A percentile compares a stretch with the other conserved stretches of the same genome.
Evolutionary conservation across 2,888 invertebrate species (phyloP).

Genomic region (Nymphalis polychloros): DNA sequence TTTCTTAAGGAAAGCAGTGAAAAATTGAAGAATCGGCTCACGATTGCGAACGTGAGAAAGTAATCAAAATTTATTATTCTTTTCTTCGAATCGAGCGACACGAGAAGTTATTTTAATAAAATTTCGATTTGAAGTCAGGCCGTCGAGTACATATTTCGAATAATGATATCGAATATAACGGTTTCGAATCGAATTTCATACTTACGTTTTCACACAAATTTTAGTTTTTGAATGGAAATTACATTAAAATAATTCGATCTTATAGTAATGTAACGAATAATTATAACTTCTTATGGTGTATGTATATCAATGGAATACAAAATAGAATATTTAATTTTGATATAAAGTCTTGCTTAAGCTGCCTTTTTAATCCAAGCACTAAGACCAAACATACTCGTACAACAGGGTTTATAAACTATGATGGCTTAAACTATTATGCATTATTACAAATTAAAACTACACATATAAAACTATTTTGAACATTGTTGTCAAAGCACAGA

Average conservation of each 20-base stretch:
- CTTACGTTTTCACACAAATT: slow-evolving; percentile 9
- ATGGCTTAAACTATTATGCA: too few species aligned
- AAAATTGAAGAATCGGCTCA: slow-evolving; percentile 76
- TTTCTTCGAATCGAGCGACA: slow-evolving; percentile 65
- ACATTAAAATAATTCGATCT: too few species aligned
- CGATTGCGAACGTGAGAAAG: slow-evolving; percentile 75
- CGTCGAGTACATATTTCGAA: slow-evolving; percentile 44
- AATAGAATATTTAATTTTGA: too few species aligned
- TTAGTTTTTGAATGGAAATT: slow-evolving; percentile 8
- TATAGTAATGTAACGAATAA: too few species aligned
- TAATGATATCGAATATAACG: slow-evolving; percentile 6
- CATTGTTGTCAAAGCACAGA: slow-evolving; percentile 6
- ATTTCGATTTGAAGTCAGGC: slow-evolving; percentile 49
- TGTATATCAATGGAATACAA: too few species aligned
- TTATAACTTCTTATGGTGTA: too few species aligned
- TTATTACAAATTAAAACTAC: too few species aligned
- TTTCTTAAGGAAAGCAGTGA: slow-evolving; percentile 60
- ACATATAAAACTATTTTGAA: not conserved
- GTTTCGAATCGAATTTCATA: slow-evolving; percentile 6
- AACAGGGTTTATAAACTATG: too few species aligned
- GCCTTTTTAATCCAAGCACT: too few species aligned
- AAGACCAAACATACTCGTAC: too few species aligned
- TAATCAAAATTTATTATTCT: slow-evolving; percentile 79
- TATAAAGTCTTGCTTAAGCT: too few species aligned
- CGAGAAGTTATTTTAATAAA: slow-evolving; percentile 61